phyloP scores from a whole-genome alignment of 1,140 invertebrate genomes.

The Cydia splendana region DNA sequence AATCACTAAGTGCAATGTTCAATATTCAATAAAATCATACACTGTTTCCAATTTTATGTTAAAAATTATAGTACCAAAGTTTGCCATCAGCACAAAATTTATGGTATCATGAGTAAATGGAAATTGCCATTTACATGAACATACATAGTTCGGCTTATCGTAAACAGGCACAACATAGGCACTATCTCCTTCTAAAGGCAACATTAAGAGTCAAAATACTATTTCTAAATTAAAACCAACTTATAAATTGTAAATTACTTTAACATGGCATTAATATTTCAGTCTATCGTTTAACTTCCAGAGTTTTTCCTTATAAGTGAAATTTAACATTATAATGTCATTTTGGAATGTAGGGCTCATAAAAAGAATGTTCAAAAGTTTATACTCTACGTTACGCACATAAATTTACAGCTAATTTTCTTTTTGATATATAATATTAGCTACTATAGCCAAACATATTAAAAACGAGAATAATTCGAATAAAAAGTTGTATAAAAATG shows the following conservation, averaged over 20 bases:
- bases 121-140: neutral
- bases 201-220: conserved; percentile 20
- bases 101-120: neutral
- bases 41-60: neutral
- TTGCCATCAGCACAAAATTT: neutral
- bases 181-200: conserved; percentile 24
- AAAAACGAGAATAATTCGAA: neutral
- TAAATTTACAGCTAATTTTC: neutral
- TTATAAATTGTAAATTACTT: conserved; percentile 24
- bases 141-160: neutral
- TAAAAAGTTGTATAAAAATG: conserved; percentile 25
- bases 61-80: neutral
- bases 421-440: neutral
- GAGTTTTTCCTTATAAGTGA: conserved; percentile 13
- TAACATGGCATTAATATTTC: conserved; percentile 31
- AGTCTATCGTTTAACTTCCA: conserved; percentile 32
- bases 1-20: neutral
- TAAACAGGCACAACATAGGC: neutral
- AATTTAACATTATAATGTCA: conserved; percentile 21
- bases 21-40: conserved; percentile 9
- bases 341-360: conserved; percentile 29
- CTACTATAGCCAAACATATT: neutral
- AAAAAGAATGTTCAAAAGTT: neutral
- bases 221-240: conserved; percentile 26
- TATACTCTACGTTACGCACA: neutral